A percentile compares a stretch with the other conserved stretches of the same genome.
Evolutionary conservation across 2,113 vertebrate genomes (phyloP).

Genomic region (Bostrychus sinensis): DNA sequence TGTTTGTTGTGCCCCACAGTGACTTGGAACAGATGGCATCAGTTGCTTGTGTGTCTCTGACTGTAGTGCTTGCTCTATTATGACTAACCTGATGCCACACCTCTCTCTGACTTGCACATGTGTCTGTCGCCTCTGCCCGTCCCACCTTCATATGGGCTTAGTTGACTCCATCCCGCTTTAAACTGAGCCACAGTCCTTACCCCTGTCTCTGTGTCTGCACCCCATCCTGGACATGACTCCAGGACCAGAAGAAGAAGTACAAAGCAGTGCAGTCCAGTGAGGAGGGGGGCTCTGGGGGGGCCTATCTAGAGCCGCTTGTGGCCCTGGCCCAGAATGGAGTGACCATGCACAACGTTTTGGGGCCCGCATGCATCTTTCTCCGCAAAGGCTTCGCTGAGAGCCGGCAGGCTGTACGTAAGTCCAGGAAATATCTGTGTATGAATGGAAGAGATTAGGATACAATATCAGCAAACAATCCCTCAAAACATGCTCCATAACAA

Average conservation of each 20-base stretch:
- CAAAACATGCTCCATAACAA: not conserved
- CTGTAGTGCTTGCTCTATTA: constrained; percentile 23
- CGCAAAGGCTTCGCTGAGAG: constrained; percentile 97
- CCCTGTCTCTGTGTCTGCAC: constrained; percentile 63
- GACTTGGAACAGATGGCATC: constrained; percentile 38
- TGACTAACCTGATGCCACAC: constrained; percentile 47
- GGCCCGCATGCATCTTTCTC: constrained; percentile 97
- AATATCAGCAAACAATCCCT: not conserved
- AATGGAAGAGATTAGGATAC: not conserved
- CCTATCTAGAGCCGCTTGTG: constrained; percentile 87
- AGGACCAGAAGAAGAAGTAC: constrained; percentile 94
- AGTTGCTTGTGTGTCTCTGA: constrained; percentile 45
- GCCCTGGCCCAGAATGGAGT: constrained; percentile 92
- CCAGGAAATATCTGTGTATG: constrained; percentile 63
- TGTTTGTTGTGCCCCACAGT: constrained; percentile 10
- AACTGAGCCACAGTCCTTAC: constrained; percentile 65
- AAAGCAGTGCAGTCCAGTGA: constrained; percentile 89
- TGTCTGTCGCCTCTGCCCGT: constrained; percentile 28
- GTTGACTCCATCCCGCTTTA: constrained; percentile 51
- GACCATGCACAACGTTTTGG: constrained; percentile 94
- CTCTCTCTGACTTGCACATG: constrained; percentile 40
- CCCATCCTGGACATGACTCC: constrained; percentile 78
- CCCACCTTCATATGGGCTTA: constrained; percentile 35
- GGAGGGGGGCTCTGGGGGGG: constrained; percentile 83
- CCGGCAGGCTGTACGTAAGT: constrained; percentile 99